Base-by-base conservation (phyloP, 92 coral and sea anemone genomes). In the Heliopora coerulea region DNA sequence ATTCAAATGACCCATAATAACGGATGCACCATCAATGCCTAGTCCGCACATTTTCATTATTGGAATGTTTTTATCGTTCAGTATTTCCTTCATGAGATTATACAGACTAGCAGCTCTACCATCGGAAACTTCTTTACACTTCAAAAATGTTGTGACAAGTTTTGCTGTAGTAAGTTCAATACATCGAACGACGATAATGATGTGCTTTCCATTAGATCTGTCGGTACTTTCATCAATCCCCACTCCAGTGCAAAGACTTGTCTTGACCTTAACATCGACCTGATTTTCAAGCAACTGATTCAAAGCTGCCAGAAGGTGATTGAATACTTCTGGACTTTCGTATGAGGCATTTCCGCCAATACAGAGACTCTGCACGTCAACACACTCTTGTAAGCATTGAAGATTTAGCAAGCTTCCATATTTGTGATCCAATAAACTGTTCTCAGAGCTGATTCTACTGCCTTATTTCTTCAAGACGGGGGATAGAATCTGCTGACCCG, bases 21-120 rank as follows among this genome's bases (percentile, higher is more conserved):
- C 80, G 1, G 80, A 68, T 4, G 82, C 82, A 14, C 88, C 88
- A 66, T 84, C 81, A 18, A 81, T 79, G n/a, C 84, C 84, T 9
- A 84, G 68, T 34, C 88, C 84, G 1, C 46, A 85, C 74, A 84
- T 73, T 59, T 84, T 80, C 28, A 64, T 74, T 21, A 84, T 64
- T 32, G 8, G 29, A 34, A 64, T 64, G n/a, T 1, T 15, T 64
- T 3, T 2, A 40, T 9, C 72, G 10, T 28, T 0, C 0, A 64
- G 52, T 2, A 64, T 64, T 10, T 64, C 20, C 9, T 64, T 64
- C 9, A 9, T 1, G 0, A 15, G 49, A 34, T 0, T 29, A 60
- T 75, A 50, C 28, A 76, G 75, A 3, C 60, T 75, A 40, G 49
- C 19, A 10, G 82, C 83, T 58, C 52, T 49, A 17, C 87, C 58